phyloP scores from a whole-genome alignment of 2,888 invertebrate genomes.

The Ptilodon capucinus region DNA sequence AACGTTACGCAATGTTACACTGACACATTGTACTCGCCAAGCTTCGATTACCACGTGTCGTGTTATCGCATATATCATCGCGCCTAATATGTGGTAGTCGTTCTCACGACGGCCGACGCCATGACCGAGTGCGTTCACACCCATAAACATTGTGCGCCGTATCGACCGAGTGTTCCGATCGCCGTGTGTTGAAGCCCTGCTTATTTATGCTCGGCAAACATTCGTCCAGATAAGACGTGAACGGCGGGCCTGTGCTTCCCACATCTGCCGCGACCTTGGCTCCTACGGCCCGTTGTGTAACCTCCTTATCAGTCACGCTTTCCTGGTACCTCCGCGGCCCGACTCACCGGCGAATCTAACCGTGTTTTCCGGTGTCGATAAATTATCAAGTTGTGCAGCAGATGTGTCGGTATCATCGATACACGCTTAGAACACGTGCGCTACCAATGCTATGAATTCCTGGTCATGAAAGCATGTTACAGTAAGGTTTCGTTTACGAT shows the following conservation, averaged over 20 bases:
- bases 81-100: conserved; percentile 57
- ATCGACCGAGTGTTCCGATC: conserved; percentile 51
- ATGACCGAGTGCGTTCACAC: conserved; percentile 68
- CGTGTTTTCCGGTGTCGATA: conserved; percentile 76
- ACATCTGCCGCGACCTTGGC: conserved; percentile 81
- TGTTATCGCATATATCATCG: conserved; percentile 53
- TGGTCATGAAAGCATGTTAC: conserved; percentile 52
- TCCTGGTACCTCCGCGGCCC: conserved; percentile 54
- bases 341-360: conserved; percentile 62
- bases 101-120: conserved; percentile 69
- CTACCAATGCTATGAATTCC: conserved; percentile 35
- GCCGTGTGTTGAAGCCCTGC: conserved; percentile 48
- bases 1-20: conserved; percentile 50
- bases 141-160: conserved; percentile 58
- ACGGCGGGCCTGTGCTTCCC: conserved; percentile 76
- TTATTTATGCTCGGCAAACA: conserved; percentile 76
- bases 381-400: conserved; percentile 54
- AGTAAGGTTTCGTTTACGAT: conserved; percentile 60
- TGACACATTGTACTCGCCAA: conserved; percentile 46
- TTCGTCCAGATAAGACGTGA: conserved; percentile 70
- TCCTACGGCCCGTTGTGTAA: conserved; percentile 70
- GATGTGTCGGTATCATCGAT: conserved; percentile 40
- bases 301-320: conserved; percentile 76
- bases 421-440: conserved; percentile 36
- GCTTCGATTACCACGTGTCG: conserved; percentile 64